A percentile compares a stretch with the other conserved stretches of the same genome.
phyloP scores from a whole-genome alignment of 92 coral and sea anemone species.

The Phenganax marumi region DNA sequence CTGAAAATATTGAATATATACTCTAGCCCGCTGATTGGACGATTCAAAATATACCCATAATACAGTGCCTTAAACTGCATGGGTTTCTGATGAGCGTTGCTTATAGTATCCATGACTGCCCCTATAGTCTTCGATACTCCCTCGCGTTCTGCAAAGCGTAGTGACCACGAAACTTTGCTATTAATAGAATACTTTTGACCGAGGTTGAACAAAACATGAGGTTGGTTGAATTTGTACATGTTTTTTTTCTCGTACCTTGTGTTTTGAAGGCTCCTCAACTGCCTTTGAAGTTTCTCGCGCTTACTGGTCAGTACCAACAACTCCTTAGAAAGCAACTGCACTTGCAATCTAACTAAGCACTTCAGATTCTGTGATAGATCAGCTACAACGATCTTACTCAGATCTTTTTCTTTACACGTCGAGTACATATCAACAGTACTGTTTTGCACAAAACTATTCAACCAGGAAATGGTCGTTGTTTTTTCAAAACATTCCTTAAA shows the following conservation, averaged over 20 bases:
- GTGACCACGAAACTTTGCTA: constrained; percentile 14
- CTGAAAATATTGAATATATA: constrained; percentile 59
- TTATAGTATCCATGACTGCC: background rate
- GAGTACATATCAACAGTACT: background rate
- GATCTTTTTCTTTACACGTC: background rate
- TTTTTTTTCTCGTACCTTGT: background rate
- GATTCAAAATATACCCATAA: constrained; percentile 83
- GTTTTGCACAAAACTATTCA: background rate
- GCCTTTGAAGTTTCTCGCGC: background rate
- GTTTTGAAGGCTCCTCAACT: background rate
- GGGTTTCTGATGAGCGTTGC: constrained; percentile 56
- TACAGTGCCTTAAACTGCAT: constrained; percentile 78
- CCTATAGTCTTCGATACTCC: background rate
- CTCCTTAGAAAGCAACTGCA: constrained; percentile 1
- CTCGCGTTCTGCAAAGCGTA: background rate
- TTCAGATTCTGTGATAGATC: background rate
- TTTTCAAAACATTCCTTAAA: constrained; percentile 1
- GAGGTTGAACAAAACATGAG: background rate
- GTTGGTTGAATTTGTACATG: too few species aligned
- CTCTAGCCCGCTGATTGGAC: constrained; percentile 81
- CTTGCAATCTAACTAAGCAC: background rate
- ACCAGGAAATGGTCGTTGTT: background rate
- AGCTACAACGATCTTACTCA: background rate
- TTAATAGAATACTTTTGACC: background rate
- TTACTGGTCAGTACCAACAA: background rate